Percentiles rank a stretch among this genome's conserved stretches.
phyloP scores from a whole-genome alignment of 2,113 vertebrate species.

The Lycocorax pyrrhopterus region DNA sequence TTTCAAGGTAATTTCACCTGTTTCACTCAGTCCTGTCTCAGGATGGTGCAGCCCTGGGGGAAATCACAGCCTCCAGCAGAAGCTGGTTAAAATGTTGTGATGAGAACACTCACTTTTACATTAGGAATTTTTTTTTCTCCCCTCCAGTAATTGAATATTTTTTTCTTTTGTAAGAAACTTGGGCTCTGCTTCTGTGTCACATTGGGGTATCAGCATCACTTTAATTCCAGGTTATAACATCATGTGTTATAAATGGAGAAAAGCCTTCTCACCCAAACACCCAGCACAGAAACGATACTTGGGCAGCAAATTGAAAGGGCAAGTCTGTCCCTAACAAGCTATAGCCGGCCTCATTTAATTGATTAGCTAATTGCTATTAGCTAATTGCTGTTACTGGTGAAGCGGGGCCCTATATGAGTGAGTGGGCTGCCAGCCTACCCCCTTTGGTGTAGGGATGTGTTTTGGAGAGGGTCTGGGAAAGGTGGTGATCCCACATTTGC shows the following conservation, averaged over 20 bases:
- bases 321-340: neutral
- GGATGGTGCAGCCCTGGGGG: neutral
- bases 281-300: neutral
- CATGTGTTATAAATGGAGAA: neutral
- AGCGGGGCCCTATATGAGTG: neutral
- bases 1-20: neutral
- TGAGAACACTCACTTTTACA: neutral
- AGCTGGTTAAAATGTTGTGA: neutral
- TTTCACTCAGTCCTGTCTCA: neutral
- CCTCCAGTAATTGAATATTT: neutral
- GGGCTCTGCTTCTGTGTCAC: neutral
- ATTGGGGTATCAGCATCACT: neutral
- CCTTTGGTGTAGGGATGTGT: accelerated
- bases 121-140: too few species aligned
- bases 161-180: neutral
- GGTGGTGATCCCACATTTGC: accelerated
- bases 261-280: neutral
- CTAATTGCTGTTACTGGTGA: conserved; percentile 2
- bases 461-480: neutral
- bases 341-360: neutral
- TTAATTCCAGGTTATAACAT: neutral
- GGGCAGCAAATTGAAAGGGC: neutral
- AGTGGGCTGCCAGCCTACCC: accelerated
- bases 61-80: neutral
- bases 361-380: conserved; percentile 20